Evolutionary conservation across 2,113 vertebrate species (phyloP).

Genomic region (Neogale vison): DNA sequence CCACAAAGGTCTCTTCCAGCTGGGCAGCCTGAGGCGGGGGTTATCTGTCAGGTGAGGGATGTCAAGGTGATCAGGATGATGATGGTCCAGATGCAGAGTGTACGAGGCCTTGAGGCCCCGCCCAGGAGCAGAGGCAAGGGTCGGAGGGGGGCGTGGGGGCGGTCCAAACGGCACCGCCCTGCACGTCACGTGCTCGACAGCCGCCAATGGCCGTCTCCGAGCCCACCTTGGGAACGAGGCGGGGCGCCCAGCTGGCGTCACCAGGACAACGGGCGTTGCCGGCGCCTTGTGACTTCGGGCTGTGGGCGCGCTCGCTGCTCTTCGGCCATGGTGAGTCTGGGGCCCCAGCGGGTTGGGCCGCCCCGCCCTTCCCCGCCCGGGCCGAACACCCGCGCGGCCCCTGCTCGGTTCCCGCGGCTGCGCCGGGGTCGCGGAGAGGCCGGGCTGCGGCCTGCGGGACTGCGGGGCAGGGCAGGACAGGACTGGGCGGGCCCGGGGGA

Average conservation of each 20-base stretch:
- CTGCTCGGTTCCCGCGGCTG: neutral
- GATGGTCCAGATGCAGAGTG: neutral
- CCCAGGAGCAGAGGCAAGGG: neutral
- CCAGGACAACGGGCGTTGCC: slow-evolving; percentile 82
- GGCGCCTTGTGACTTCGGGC: slow-evolving; percentile 65
- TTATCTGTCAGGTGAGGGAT: neutral
- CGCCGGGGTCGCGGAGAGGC: neutral
- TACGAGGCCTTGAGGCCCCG: neutral
- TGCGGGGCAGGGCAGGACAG: neutral
- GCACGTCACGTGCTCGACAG: slow-evolving; percentile 35
- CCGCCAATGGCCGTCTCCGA: slow-evolving; percentile 42
- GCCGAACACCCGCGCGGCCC: neutral
- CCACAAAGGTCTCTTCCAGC: neutral
- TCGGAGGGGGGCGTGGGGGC: neutral
- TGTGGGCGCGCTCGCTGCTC: slow-evolving; percentile 65
- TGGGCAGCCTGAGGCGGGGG: neutral
- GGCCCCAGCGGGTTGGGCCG: neutral
- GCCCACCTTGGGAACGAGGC: slow-evolving; percentile 73
- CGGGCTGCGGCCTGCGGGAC: slow-evolving; percentile 5
- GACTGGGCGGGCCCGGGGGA: neutral
- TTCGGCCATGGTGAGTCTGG: slow-evolving; percentile 79
- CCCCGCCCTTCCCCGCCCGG: neutral
- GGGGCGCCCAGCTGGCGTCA: slow-evolving; percentile 75
- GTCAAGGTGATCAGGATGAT: neutral
- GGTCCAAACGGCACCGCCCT: slow-evolving; percentile 17